These are phyloP conservation scores for Synchiropus splendidus DNA, from an alignment of 2,113 vertebrate genomes.

Conservation along the genomic window DNA sequence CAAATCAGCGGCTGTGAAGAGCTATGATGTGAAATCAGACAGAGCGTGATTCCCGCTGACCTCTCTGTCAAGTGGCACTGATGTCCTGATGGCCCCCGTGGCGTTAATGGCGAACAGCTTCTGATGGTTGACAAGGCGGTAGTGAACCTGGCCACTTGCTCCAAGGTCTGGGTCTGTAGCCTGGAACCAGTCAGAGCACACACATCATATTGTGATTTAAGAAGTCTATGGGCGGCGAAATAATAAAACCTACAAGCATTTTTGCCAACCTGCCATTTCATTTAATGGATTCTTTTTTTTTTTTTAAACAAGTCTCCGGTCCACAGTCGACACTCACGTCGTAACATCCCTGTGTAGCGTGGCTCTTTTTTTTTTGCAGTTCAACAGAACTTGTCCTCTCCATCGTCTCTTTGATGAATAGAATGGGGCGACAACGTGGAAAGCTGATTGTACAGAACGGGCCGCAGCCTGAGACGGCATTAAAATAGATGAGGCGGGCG, in stretches of 20 bases:
- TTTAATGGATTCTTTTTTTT: too few species aligned
- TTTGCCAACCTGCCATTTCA: too few species aligned
- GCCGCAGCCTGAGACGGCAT: not conserved
- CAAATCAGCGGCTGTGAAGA: too few species aligned
- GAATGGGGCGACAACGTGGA: too few species aligned
- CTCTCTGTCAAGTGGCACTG: slow-evolving; percentile 80
- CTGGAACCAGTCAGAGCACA: slow-evolving; percentile 46
- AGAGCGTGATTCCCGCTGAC: slow-evolving; percentile 20
- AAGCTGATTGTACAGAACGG: too few species aligned
- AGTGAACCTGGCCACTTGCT: slow-evolving; percentile 81
- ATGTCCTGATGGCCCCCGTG: slow-evolving; percentile 81
- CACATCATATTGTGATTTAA: too few species aligned
- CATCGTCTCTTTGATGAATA: too few species aligned
- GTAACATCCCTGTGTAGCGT: too few species aligned
- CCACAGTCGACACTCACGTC: too few species aligned
- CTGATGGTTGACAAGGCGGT: slow-evolving; percentile 80
- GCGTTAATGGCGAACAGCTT: slow-evolving; percentile 83
- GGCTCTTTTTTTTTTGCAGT: too few species aligned
- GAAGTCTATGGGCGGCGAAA: not conserved
- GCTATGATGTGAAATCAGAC: not conserved
- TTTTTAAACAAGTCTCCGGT: too few species aligned
- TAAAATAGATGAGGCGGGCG: slow-evolving; percentile 16
- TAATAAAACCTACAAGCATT: not conserved
- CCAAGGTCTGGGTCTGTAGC: slow-evolving; percentile 87
- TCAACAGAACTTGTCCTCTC: too few species aligned